phyloP scores from a whole-genome alignment of 2,888 invertebrate species.

The Luffia ferchaultella region DNA sequence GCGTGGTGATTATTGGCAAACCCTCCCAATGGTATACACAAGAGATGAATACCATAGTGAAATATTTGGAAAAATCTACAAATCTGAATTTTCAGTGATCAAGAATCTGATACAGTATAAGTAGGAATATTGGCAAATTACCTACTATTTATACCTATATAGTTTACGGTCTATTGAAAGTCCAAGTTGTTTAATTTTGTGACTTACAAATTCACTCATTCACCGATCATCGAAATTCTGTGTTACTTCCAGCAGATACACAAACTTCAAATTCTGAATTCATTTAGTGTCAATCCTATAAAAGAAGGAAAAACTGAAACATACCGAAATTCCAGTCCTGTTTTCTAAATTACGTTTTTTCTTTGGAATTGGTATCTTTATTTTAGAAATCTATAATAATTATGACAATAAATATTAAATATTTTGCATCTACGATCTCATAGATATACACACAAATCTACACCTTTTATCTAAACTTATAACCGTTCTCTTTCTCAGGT shows the following conservation, averaged over 20 bases:
- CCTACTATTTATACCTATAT: background rate
- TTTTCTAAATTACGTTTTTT: background rate
- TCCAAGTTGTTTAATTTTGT: background rate
- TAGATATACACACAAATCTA: too few species aligned
- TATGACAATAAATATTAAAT: too few species aligned
- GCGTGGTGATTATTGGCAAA: too few species aligned
- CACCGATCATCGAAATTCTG: background rate
- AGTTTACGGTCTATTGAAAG: background rate
- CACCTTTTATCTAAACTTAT: too few species aligned
- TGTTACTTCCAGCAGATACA: background rate
- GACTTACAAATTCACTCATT: background rate
- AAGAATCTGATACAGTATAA: background rate
- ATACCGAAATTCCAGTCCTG: background rate
- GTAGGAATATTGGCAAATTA: background rate
- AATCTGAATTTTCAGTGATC: background rate
- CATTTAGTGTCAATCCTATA: background rate
- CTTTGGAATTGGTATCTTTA: too few species aligned
- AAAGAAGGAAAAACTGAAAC: background rate
- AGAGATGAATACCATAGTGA: too few species aligned
- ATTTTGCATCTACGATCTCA: too few species aligned
- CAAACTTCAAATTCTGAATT: background rate
- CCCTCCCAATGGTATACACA: too few species aligned
- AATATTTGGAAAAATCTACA: too few species aligned
- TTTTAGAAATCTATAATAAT: too few species aligned
- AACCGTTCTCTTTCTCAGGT: too few species aligned